Evolutionary conservation across 1,140 invertebrate genomes (phyloP), one percentile per base, ranked within the genome.

Genomic region (Philotrypesis tridentata): DNA sequence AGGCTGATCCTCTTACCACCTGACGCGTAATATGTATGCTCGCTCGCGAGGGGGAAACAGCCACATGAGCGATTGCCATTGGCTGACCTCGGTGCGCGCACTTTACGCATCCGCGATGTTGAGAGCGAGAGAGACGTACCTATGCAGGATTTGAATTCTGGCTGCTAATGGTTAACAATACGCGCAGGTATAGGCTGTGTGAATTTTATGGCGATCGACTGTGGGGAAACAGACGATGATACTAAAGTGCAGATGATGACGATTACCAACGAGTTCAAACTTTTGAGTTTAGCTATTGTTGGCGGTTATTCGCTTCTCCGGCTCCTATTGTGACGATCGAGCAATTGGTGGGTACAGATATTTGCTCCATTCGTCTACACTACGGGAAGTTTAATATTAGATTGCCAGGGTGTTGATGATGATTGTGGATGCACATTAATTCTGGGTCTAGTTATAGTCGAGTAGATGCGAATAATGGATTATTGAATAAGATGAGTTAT

Each of bases 1-100:
- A 84, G 85, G 74, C 23, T 83, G 84, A 87, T 87, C 85, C 84
- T 84, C 85, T 86, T 86, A 85, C 82, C 63, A 82, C 67, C 74
- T 78, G 60, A 77, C 31, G 78, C 83, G 77, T 80, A 73, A 84
- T 80, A 43, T 48, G 70, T 65, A 61, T 33, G 33, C 78, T 11
- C 61, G 27, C 8, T 17, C 11, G 61, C 27, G 11, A 65, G 61
- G 23, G 61, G 25, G 61, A 27, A 29, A 65, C 9, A 12, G 82
- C 71, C 61, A 14, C 31, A 78, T 84, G 83, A 86, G 83, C 72
- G 68, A 84, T 85, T 74, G 82, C 65, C 33, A 82, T 68, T 55
- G 82, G 84, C 61, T 83, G 71, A 78, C 68, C 77, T 71, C 21
- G 17, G 48, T 31, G 71, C 60, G n/a, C 78, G 48, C 72, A 75